These are phyloP conservation scores for Melanaphis sacchari DNA, from an alignment of 1,140 invertebrate species.

Conservation along the genomic window DNA sequence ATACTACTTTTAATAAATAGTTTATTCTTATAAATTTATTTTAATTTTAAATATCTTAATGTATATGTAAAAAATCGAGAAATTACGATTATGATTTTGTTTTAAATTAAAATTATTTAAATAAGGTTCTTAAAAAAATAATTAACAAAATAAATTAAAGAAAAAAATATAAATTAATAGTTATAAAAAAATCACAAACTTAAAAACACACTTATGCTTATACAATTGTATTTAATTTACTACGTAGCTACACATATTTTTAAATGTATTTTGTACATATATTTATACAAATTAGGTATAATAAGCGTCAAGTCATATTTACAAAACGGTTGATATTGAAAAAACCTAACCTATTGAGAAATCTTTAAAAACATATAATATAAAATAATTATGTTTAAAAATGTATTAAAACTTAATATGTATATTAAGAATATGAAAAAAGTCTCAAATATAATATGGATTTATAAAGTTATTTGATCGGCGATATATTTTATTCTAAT, in stretches of 20 bases:
- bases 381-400: too few species aligned
- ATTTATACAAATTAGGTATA: background rate
- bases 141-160: background rate
- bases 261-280: too few species aligned
- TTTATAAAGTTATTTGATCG: too few species aligned
- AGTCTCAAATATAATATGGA: too few species aligned
- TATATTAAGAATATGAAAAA: too few species aligned
- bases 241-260: background rate
- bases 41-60: too few species aligned
- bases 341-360: too few species aligned
- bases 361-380: too few species aligned
- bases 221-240: background rate
- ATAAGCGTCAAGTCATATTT: background rate
- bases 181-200: background rate
- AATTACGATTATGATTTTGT: background rate
- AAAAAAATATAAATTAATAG: background rate
- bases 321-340: too few species aligned
- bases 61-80: background rate
- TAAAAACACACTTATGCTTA: background rate
- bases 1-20: too few species aligned
- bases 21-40: too few species aligned
- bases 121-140: background rate
- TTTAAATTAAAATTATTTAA: background rate
- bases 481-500: too few species aligned
- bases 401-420: background rate